phyloP scores from a whole-genome alignment of 1,140 invertebrate genomes.

The Pollicipes pollicipes region DNA sequence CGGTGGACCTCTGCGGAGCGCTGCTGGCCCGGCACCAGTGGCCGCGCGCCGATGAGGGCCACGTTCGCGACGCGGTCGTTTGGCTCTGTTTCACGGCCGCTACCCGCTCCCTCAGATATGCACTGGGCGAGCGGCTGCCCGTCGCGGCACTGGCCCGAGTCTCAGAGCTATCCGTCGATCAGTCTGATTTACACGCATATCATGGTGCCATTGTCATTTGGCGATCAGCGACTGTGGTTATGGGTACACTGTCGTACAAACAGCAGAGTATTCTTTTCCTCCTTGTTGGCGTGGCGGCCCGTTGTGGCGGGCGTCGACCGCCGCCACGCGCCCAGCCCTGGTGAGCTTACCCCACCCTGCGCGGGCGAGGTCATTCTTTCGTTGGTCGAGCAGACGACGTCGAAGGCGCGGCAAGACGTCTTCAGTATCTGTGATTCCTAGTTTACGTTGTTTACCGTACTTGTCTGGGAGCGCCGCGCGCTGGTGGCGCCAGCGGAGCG shows the following conservation, averaged over 20 bases:
- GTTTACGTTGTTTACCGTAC: neutral
- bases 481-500: neutral
- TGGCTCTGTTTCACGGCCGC: too few relatives aligned
- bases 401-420: neutral
- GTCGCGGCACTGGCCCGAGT: too few relatives aligned
- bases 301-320: too few relatives aligned
- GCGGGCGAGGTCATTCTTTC: neutral
- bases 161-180: slow-evolving; percentile 17
- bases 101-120: too few relatives aligned
- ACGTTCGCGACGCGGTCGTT: too few relatives aligned
- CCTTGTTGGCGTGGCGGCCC: too few relatives aligned
- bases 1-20: too few relatives aligned
- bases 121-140: too few relatives aligned
- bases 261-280: neutral
- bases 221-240: neutral
- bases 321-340: too few relatives aligned
- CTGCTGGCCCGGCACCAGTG: too few relatives aligned
- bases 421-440: neutral
- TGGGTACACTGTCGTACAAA: neutral
- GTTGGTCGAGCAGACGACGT: slow-evolving; percentile 2
- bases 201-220: slow-evolving; percentile 22
- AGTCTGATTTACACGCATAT: slow-evolving; percentile 18
- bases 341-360: neutral
- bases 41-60: too few relatives aligned
- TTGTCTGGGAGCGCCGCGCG: neutral